Conservation (phyloP, 2,888 invertebrate species). For the Tubulanus polymorphus region DNA sequence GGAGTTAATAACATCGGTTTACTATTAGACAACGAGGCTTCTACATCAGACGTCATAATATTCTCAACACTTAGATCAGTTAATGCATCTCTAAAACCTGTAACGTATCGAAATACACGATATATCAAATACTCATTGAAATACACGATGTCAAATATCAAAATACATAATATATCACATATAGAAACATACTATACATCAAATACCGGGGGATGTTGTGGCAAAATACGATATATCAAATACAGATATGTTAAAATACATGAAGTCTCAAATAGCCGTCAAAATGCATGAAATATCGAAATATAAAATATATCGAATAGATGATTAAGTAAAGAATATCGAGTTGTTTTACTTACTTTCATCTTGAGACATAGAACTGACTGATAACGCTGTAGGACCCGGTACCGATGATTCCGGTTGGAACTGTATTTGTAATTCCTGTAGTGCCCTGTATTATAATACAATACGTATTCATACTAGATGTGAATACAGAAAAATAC, state of each 20-base stretch:
- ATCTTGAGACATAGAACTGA: conserved; percentile 47
- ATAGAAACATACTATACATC: too few species aligned
- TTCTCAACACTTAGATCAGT: conserved; percentile 48
- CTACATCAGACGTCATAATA: conserved; percentile 28
- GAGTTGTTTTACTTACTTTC: conserved; percentile 27
- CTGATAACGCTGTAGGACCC: conserved; percentile 28
- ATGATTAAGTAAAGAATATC: too few species aligned
- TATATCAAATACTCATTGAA: too few species aligned
- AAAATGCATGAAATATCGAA: too few species aligned
- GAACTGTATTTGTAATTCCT: conserved; percentile 71
- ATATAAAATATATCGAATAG: too few species aligned
- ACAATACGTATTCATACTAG: neutral
- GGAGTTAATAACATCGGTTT: conserved; percentile 66
- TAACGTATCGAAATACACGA: neutral
- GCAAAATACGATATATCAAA: too few species aligned
- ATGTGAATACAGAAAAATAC: neutral
- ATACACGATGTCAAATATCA: too few species aligned
- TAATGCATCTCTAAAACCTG: conserved; percentile 39
- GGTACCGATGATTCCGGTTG: conserved; percentile 40
- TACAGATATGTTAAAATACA: too few species aligned
- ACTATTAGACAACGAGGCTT: conserved; percentile 40
- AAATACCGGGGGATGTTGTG: too few species aligned
- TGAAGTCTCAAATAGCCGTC: too few species aligned
- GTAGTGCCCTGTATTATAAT: conserved; percentile 62
- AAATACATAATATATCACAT: too few species aligned